A percentile compares a stretch with the other conserved stretches of the same genome.
These are phyloP conservation scores for Anthoptus insignis DNA, from an alignment of 2,888 invertebrate genomes.

Conservation along the genomic window DNA sequence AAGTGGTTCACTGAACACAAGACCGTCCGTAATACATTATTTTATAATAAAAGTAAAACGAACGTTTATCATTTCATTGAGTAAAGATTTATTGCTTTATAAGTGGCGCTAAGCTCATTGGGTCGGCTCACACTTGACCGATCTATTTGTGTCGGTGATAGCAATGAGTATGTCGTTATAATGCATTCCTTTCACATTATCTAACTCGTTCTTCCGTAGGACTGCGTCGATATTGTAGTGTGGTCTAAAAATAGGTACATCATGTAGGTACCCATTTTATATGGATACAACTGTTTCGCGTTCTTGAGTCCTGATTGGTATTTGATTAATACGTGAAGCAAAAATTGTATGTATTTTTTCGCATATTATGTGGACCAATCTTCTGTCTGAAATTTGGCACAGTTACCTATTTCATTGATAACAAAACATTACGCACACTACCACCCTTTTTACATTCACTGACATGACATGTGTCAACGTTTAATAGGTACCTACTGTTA, in stretches of 20 bases:
- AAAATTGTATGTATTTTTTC: too few relatives aligned
- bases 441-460: too few relatives aligned
- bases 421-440: too few relatives aligned
- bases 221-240: not conserved
- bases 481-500: too few relatives aligned
- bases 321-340: too few relatives aligned
- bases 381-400: too few relatives aligned
- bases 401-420: too few relatives aligned
- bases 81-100: conserved; percentile 14
- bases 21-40: not conserved
- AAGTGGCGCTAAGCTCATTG: not conserved
- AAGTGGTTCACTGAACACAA: not conserved
- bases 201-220: conserved; percentile 15
- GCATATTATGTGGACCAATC: too few relatives aligned
- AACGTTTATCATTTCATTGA: conserved; percentile 11
- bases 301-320: too few relatives aligned
- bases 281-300: too few relatives aligned
- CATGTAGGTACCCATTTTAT: too few relatives aligned
- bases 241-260: not conserved
- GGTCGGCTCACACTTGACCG: conserved; percentile 18
- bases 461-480: too few relatives aligned
- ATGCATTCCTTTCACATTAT: conserved; percentile 24
- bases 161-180: conserved; percentile 18
- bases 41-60: conserved; percentile 8
- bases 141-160: conserved; percentile 19